Percentiles rank a stretch among this genome's conserved stretches.
phyloP scores from a whole-genome alignment of 1,140 invertebrate species.

The Macrostomum lignano region DNA sequence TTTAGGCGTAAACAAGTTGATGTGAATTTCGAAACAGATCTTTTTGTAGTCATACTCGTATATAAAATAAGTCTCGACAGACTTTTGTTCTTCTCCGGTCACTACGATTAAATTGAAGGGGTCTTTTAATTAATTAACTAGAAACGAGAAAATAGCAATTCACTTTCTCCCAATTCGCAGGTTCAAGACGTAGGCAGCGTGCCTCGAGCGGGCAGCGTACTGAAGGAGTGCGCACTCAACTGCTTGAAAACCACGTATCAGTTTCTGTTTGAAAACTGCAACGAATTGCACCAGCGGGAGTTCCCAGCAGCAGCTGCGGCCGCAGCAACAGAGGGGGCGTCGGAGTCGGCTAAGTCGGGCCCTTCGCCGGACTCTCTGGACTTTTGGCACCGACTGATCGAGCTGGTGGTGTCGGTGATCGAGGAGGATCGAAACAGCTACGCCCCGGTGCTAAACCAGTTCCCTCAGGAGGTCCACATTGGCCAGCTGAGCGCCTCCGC shows the following conservation, averaged over 20 bases:
- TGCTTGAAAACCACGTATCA: conserved; percentile 88
- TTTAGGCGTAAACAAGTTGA: too few species aligned
- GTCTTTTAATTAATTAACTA: too few species aligned
- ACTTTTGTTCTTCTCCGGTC: too few species aligned
- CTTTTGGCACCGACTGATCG: conserved; percentile 8
- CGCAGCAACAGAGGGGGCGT: too few species aligned
- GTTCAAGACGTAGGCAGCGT: conserved; percentile 90
- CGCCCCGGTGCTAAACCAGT: conserved; percentile 11
- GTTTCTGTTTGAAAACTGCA: conserved; percentile 88
- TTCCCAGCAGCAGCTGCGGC: conserved; percentile 49
- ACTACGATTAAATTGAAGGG: too few species aligned
- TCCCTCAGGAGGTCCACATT: conserved; percentile 36
- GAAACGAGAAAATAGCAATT: too few species aligned
- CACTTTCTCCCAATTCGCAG: too few species aligned
- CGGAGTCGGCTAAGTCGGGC: too few species aligned
- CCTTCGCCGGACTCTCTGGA: conserved; percentile 8
- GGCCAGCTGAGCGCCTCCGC: conserved; percentile 68
- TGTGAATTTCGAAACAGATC: too few species aligned
- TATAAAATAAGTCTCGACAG: too few species aligned
- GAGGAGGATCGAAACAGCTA: conserved; percentile 9
- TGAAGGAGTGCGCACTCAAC: conserved; percentile 93
- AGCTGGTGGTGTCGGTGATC: conserved; percentile 8
- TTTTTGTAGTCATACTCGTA: too few species aligned
- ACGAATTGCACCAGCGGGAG: conserved; percentile 66
- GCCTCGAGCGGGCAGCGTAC: conserved; percentile 76